A percentile compares a stretch with the other conserved stretches of the same genome.
These are phyloP conservation scores for Spodoptera exigua DNA, from an alignment of 2,888 invertebrate genomes.

Conservation along the genomic window DNA sequence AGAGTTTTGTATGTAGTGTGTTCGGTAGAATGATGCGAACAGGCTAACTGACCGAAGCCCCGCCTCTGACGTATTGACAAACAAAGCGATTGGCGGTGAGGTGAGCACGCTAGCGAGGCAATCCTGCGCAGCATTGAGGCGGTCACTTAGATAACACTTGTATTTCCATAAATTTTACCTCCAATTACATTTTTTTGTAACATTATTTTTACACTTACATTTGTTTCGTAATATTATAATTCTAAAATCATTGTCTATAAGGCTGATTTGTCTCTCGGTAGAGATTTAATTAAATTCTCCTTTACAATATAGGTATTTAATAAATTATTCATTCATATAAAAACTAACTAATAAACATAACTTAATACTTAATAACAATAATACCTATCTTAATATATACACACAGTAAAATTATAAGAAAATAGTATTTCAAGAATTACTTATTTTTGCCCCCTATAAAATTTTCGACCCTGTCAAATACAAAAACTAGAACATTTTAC, in stretches of 20 bases:
- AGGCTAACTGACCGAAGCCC: constrained; percentile 67
- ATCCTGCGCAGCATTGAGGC: constrained; percentile 83
- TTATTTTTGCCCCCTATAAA: no score
- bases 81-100: constrained; percentile 82
- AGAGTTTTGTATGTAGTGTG: constrained; percentile 42
- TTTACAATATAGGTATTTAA: no score
- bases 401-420: no score
- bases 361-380: no score
- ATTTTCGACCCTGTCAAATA: no score
- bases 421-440: no score
- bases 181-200: constrained; percentile 56
- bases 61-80: constrained; percentile 81
- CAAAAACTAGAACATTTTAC: no score
- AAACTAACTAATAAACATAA: no score
- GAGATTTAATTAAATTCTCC: no score
- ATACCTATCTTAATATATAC: no score
- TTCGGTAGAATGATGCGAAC: constrained; percentile 37
- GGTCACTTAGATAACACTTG: constrained; percentile 71
- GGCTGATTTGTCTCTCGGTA: no score
- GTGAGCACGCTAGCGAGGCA: constrained; percentile 71
- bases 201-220: constrained; percentile 8
- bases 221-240: constrained; percentile 25
- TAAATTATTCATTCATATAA: no score
- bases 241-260: not conserved
- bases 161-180: constrained; percentile 64